Evolutionary conservation across 2,113 vertebrate species (phyloP), one percentile per base, ranked within the genome.

Genomic region (Anolis carolinensis): DNA sequence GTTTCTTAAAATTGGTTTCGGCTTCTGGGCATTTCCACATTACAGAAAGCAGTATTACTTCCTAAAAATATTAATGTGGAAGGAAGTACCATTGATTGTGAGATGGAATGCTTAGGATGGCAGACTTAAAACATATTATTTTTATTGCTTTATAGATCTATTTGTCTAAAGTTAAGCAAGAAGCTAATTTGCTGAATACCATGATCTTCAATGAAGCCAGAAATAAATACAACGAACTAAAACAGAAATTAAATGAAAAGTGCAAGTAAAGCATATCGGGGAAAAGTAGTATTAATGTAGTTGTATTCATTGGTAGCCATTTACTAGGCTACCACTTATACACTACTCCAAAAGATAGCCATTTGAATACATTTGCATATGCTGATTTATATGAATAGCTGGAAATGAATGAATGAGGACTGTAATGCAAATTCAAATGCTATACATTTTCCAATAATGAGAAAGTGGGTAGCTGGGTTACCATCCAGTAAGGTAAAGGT

Each of bases 101-200:
- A 84, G 82, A 48, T 13, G 2, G 20, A 25, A 48, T 48, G 44
- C 55, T 65, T 81, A 30, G 30, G 16, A 65, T 16, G 34, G 68
- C 72, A 48, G 77, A 21, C 30, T 86, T 80, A 80, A 83, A 72
- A 80, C 68, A 62, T 81, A 86, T 81, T 86, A 63, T 68, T 81
- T 63, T 50, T 65, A 65, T 81, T 86, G 70, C 70, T 86, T 81
- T 70, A 86, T 74, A 23, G 70, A 73, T 86, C 79, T 55, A 59
- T 81, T 36, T 25, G 70, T 25, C 71, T 75, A 55, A 63, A 74
- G 25, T 83, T 83, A 75, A 83, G 34, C 71, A 63, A 75, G 82
- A 83, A 75, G 55, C 59, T 83, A 75, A 83, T 75, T 75, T 74
- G 62, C 71, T 21, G 71, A 30, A 83, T 83, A 30, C 25, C 52